A percentile compares a stretch with the other conserved stretches of the same genome.
phyloP scores from a whole-genome alignment of 30 jellyfish, hydroid and myxozoan genomes.

The Cassiopea xamachana region DNA sequence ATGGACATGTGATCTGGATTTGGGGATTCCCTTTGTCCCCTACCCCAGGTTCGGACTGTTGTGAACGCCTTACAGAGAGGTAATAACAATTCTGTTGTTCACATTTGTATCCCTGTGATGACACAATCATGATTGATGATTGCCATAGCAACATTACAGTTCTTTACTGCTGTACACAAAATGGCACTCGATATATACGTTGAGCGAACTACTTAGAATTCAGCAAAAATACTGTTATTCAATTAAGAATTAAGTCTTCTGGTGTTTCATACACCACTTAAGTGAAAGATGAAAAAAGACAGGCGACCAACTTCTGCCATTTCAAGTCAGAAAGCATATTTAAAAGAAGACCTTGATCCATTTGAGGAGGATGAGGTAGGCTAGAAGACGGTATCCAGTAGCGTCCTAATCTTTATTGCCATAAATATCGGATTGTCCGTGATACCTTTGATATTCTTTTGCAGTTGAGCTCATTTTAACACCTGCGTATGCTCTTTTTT shows the following conservation, averaged over 20 bases:
- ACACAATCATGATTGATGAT: not conserved
- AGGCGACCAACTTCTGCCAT: conserved; percentile 82
- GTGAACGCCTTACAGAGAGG: no score
- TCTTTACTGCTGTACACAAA: conserved; percentile 28
- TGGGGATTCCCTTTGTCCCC: no score
- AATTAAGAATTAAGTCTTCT: not conserved
- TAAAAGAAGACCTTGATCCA: conserved; percentile 77
- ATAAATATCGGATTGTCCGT: no score
- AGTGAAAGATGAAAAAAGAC: conserved; percentile 61
- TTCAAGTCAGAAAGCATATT: conserved; percentile 59
- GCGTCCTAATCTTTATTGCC: no score
- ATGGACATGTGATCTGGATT: no score
- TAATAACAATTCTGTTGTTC: no score
- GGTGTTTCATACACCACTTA: not conserved
- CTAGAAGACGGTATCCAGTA: not conserved
- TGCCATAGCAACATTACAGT: conserved; percentile 33
- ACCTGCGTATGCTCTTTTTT: not conserved
- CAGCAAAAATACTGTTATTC: not conserved
- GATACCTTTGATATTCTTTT: no score
- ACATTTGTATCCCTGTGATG: conserved; percentile 36
- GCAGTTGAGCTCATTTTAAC: not conserved
- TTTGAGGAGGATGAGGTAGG: conserved; percentile 90
- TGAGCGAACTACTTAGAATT: not conserved
- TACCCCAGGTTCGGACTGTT: no score
- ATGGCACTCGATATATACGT: conserved; percentile 52